These are phyloP conservation scores for Laticauda colubrina DNA, from an alignment of 2,113 vertebrate genomes.

Conservation along the genomic window DNA sequence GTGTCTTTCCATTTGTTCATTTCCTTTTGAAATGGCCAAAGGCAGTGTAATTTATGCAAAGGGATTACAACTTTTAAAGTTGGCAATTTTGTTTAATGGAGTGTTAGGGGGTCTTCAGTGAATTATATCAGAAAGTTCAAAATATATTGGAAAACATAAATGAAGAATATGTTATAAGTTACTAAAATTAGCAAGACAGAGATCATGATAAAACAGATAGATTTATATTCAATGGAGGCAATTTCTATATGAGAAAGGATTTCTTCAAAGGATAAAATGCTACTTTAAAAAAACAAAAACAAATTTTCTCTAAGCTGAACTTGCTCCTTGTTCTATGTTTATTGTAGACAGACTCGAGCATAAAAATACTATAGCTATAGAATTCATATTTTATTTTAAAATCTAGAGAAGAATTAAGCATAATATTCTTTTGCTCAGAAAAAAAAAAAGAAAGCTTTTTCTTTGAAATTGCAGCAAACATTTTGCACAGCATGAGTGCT, in stretches of 20 bases:
- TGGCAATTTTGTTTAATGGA: conserved; percentile 66
- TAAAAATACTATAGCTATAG: background rate
- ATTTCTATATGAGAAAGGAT: background rate
- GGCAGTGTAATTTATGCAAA: conserved; percentile 75
- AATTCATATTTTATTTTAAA: background rate
- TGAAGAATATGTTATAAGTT: conserved; percentile 48
- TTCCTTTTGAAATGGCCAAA: conserved; percentile 73
- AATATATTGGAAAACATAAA: conserved; percentile 45
- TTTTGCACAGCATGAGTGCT: background rate
- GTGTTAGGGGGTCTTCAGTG: conserved; percentile 40
- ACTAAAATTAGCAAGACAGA: conserved; percentile 2
- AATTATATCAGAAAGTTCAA: conserved; percentile 60
- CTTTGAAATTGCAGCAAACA: background rate
- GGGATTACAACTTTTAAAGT: conserved; percentile 69
- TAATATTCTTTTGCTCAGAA: background rate
- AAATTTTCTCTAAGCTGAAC: background rate
- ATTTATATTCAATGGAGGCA: background rate
- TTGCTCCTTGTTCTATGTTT: background rate
- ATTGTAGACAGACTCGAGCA: background rate
- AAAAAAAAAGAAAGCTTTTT: background rate
- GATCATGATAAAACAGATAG: background rate
- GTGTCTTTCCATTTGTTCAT: conserved; percentile 65
- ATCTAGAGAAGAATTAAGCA: background rate
- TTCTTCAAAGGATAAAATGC: background rate
- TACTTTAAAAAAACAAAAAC: background rate